Conservation (phyloP, 2,888 invertebrate species). For the Sisyra nigra region DNA sequence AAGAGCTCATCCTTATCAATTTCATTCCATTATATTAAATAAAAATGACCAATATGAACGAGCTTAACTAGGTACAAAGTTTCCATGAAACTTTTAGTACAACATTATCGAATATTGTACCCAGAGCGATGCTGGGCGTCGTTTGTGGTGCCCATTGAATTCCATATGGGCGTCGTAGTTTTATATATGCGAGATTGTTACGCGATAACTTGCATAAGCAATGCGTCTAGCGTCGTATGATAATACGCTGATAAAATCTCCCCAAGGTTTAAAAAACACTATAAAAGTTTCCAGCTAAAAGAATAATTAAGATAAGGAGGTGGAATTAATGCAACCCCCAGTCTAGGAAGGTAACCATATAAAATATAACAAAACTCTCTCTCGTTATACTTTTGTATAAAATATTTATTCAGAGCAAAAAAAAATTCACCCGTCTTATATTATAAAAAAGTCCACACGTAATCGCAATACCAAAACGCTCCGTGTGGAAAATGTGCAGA, state of each 20-base stretch:
- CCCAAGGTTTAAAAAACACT: conserved; percentile 10
- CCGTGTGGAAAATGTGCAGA: conserved; percentile 1
- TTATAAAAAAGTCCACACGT: neutral
- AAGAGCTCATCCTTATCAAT: too few species aligned
- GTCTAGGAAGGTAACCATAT: neutral
- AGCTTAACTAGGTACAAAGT: too few species aligned
- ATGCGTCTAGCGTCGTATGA: conserved; percentile 8
- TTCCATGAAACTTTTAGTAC: too few species aligned
- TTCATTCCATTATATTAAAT: too few species aligned
- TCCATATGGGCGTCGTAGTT: too few species aligned
- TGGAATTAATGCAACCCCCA: conserved; percentile 3
- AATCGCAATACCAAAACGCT: too few species aligned
- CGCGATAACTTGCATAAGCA: neutral
- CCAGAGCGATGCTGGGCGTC: too few species aligned
- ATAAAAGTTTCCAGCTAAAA: conserved; percentile 10
- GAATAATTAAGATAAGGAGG: conserved; percentile 9
- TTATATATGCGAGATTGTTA: too few species aligned
- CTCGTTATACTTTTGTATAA: neutral
- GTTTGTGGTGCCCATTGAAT: too few species aligned
- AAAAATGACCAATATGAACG: too few species aligned
- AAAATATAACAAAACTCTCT: too few species aligned
- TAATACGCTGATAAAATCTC: conserved; percentile 9
- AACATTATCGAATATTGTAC: too few species aligned
- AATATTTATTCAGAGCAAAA: conserved; percentile 2
- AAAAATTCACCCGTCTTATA: conserved; percentile 2